Evolutionary conservation across 2,888 invertebrate species (phyloP).

Genomic region (Silvanus unidentatus): DNA sequence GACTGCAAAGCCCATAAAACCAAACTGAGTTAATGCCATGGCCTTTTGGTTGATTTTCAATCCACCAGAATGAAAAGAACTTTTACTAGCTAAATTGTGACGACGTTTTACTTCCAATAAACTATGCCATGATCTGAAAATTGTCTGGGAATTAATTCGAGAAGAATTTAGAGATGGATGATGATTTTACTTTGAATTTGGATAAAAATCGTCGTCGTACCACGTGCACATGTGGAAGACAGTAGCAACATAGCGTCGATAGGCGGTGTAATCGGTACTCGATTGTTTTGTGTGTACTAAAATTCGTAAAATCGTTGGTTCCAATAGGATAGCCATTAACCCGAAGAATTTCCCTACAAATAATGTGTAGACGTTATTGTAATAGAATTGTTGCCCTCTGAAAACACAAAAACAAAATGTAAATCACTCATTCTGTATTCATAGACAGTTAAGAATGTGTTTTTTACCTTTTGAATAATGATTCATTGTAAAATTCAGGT

Average conservation of each 20-base stretch:
- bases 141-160: neutral
- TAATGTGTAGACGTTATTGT: constrained; percentile 63
- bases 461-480: constrained; percentile 55
- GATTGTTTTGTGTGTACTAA: constrained; percentile 69
- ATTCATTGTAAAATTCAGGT: constrained; percentile 62
- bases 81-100: constrained; percentile 59
- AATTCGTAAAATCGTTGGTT: constrained; percentile 67
- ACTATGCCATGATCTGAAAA: constrained; percentile 61
- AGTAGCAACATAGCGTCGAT: constrained; percentile 73
- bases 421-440: no score
- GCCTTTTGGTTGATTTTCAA: constrained; percentile 72
- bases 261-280: constrained; percentile 58
- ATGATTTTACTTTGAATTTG: constrained; percentile 50
- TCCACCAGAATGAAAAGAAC: constrained; percentile 45
- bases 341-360: constrained; percentile 70
- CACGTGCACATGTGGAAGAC: constrained; percentile 70
- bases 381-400: constrained; percentile 70
- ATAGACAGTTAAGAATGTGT: no score
- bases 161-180: neutral
- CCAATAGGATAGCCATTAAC: constrained; percentile 65
- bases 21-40: constrained; percentile 80
- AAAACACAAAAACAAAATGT: constrained; percentile 21
- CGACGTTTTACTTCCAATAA: constrained; percentile 60
- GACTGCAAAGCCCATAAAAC: constrained; percentile 73
- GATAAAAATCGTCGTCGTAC: constrained; percentile 67